Evolutionary conservation across 2,888 invertebrate species (phyloP).

Genomic region (Hirtodrosophila cameraria): DNA sequence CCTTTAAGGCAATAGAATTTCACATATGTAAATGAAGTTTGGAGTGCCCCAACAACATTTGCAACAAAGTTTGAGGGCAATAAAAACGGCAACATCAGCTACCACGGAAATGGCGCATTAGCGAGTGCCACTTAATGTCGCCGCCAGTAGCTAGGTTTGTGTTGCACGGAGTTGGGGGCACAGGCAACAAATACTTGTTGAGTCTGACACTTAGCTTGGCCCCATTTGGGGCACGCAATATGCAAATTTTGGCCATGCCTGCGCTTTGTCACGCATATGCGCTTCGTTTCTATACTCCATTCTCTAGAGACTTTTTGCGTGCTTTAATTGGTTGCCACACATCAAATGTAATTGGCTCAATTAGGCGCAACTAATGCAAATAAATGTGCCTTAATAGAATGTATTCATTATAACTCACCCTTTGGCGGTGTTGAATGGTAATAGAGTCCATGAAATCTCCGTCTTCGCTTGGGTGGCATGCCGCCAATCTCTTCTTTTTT

Average conservation of each 20-base stretch:
- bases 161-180: constrained; percentile 1
- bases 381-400: constrained; percentile 44
- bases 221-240: constrained; percentile 66
- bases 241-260: constrained; percentile 63
- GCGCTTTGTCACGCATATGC: constrained; percentile 61
- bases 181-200: constrained; percentile 37
- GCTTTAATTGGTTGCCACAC: constrained; percentile 50
- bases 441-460: constrained; percentile 83
- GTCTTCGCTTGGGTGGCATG: constrained; percentile 83
- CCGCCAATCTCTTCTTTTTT: constrained; percentile 5
- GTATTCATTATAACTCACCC: constrained; percentile 76
- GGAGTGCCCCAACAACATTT: constrained; percentile 18
- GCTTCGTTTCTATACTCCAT: not conserved
- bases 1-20: not conserved
- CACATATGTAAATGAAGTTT: constrained; percentile 33
- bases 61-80: constrained; percentile 44
- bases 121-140: constrained; percentile 69
- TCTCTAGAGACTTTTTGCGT: constrained; percentile 8
- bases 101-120: constrained; percentile 74
- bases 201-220: constrained; percentile 26
- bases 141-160: constrained; percentile 11
- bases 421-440: constrained; percentile 84
- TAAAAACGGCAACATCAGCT: constrained; percentile 61
- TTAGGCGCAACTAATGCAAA: constrained; percentile 58
- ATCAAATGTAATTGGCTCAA: constrained; percentile 61